Percentiles rank a stretch among this genome's conserved stretches.
Conservation (phyloP, 1,140 invertebrate species). For the Lordiphosa clarofinis region DNA sequence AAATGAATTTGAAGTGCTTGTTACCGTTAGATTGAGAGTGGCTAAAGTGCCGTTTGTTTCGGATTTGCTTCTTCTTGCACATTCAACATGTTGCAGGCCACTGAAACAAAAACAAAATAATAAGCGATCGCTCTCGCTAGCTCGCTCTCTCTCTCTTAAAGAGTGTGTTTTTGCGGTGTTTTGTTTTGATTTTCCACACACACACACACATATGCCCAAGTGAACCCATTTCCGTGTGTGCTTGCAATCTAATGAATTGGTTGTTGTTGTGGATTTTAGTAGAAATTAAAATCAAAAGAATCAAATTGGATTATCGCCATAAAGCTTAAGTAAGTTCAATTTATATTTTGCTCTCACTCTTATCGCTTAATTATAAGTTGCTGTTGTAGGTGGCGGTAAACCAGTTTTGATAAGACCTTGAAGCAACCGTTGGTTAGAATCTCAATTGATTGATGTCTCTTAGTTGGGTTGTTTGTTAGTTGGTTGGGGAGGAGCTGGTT, state of each 20-base stretch:
- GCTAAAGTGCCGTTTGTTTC: too few species aligned
- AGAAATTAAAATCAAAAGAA: slow-evolving; percentile 36
- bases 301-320: slow-evolving; percentile 47
- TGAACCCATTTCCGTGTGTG: not conserved
- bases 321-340: slow-evolving; percentile 22
- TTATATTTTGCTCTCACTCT: slow-evolving; percentile 1
- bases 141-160: slow-evolving; percentile 1
- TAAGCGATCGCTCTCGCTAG: slow-evolving; percentile 1
- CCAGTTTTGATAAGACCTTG: slow-evolving; percentile 43
- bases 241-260: slow-evolving; percentile 35
- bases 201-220: slow-evolving; percentile 8
- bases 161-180: slow-evolving; percentile 29
- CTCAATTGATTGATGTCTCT: slow-evolving; percentile 42
- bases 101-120: slow-evolving; percentile 37
- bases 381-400: slow-evolving; percentile 3
- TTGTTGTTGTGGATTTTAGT: slow-evolving; percentile 29
- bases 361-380: slow-evolving; percentile 8
- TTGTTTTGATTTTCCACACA: slow-evolving; percentile 35
- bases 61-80: slow-evolving; percentile 2
- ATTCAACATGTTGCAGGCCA: slow-evolving; percentile 47
- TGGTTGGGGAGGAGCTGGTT: slow-evolving; percentile 19
- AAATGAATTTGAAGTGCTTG: too few species aligned
- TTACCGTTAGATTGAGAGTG: too few species aligned
- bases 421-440: slow-evolving; percentile 35
- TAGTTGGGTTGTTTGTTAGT: slow-evolving; percentile 13